These are phyloP conservation scores for Oreochromis aureus DNA, from an alignment of 2,113 vertebrate genomes.

Conservation along the genomic window DNA sequence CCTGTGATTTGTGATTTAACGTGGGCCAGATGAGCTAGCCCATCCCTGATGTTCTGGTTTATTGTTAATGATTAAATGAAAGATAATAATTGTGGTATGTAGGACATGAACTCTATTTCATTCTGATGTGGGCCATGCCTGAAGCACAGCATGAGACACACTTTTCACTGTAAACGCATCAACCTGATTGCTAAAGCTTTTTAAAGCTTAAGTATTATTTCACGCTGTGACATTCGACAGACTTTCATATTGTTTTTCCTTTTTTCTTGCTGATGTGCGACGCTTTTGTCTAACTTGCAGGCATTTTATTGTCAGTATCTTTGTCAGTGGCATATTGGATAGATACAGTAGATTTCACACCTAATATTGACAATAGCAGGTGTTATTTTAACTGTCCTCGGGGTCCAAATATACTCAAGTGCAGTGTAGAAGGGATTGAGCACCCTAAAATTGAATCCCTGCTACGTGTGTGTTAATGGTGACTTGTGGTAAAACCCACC, in stretches of 20 bases:
- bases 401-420: not conserved
- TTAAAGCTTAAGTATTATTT: not conserved
- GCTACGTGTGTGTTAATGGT: not conserved
- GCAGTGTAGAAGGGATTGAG: not conserved
- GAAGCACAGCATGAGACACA: not conserved
- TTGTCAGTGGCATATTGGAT: not conserved
- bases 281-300: not conserved
- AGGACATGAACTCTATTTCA: not conserved
- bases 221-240: not conserved
- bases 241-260: not conserved
- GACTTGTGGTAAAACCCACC: not conserved
- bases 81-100: not conserved
- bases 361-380: not conserved
- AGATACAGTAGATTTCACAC: not conserved
- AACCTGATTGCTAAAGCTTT: not conserved
- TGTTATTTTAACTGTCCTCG: not conserved
- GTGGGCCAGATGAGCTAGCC: not conserved
- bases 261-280: not conserved
- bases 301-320: not conserved
- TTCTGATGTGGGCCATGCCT: not conserved
- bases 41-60: not conserved
- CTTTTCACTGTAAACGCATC: not conserved
- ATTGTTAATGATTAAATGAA: not conserved
- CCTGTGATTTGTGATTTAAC: not conserved
- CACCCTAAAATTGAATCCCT: not conserved